Evolutionary conservation across 1,140 invertebrate genomes (phyloP).

Genomic region (Listronotus bonariensis): DNA sequence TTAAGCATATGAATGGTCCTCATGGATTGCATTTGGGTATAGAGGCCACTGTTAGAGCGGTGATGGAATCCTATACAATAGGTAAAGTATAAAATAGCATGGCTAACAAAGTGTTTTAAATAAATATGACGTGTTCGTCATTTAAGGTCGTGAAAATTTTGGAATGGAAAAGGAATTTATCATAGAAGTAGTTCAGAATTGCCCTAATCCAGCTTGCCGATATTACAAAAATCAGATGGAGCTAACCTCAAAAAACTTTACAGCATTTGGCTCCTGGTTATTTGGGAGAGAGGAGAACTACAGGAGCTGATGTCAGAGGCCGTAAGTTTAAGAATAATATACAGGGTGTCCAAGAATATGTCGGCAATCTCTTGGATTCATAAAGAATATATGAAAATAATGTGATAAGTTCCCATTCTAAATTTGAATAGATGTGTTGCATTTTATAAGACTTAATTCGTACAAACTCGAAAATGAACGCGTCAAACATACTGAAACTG

Average conservation of each 20-base stretch:
- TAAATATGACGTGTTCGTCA: too few species aligned
- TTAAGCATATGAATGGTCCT: slow-evolving; percentile 86
- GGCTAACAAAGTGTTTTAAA: too few species aligned
- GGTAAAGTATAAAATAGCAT: slow-evolving; percentile 57
- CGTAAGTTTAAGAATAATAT: slow-evolving; percentile 40
- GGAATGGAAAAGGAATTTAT: slow-evolving; percentile 90
- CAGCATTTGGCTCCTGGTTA: slow-evolving; percentile 58
- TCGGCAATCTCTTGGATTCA: too few species aligned
- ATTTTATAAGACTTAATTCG: too few species aligned
- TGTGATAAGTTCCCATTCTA: too few species aligned
- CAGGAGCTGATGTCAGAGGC: slow-evolving; percentile 47
- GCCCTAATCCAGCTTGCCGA: slow-evolving; percentile 81
- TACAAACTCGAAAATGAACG: too few species aligned
- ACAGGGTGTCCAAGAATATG: too few species aligned
- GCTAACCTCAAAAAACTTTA: slow-evolving; percentile 63
- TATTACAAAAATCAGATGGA: slow-evolving; percentile 82
- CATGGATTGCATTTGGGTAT: slow-evolving; percentile 80
- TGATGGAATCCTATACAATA: slow-evolving; percentile 84
- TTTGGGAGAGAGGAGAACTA: slow-evolving; percentile 45
- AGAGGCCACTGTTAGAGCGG: slow-evolving; percentile 78
- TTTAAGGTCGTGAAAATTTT: slow-evolving; percentile 64
- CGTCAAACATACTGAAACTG: too few species aligned
- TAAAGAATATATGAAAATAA: too few species aligned
- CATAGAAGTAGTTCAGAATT: slow-evolving; percentile 81
- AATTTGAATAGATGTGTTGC: too few species aligned